Evolutionary conservation across 1,140 invertebrate genomes (phyloP).

Genomic region (Aphelenchoides fujianensis): DNA sequence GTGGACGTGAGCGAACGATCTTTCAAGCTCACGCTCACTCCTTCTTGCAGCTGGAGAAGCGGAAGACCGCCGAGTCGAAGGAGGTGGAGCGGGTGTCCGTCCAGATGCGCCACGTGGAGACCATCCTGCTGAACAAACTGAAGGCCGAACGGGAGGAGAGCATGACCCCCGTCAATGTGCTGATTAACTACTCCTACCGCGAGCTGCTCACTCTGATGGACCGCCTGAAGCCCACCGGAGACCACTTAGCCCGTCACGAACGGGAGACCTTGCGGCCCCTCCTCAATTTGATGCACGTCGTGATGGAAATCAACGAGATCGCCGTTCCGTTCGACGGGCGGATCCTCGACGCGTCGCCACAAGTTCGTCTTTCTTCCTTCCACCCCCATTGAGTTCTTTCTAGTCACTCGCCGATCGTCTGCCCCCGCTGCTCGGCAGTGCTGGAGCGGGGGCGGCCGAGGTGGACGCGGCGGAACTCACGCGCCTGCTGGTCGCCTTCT

Average conservation of each 20-base stretch:
- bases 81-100: conserved; percentile 37
- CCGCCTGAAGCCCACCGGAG: conserved; percentile 18
- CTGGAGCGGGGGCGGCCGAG: conserved; percentile 2
- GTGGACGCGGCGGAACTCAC: conserved; percentile 31
- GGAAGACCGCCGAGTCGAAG: conserved; percentile 15
- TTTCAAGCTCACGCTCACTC: conserved; percentile 1
- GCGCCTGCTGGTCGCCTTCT: conserved; percentile 34
- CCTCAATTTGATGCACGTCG: conserved; percentile 38
- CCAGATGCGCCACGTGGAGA: conserved; percentile 50
- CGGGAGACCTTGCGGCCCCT: conserved; percentile 25
- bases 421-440: conserved; percentile 16
- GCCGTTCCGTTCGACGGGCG: conserved; percentile 48
- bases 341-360: conserved; percentile 44
- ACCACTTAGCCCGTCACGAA: conserved; percentile 21
- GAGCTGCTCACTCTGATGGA: conserved; percentile 39
- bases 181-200: conserved; percentile 51
- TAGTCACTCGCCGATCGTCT: conserved; percentile 36
- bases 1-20: conserved; percentile 29
- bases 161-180: conserved; percentile 27
- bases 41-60: conserved; percentile 37
- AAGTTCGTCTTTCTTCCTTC: conserved; percentile 21
- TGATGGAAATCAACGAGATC: conserved; percentile 34
- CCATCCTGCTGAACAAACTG: conserved; percentile 34
- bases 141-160: conserved; percentile 41
- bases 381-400: neutral